Evolutionary conservation across 2,888 invertebrate species (phyloP), one percentile per base, ranked within the genome.

Genomic region (Archaeoteleia sp.): DNA sequence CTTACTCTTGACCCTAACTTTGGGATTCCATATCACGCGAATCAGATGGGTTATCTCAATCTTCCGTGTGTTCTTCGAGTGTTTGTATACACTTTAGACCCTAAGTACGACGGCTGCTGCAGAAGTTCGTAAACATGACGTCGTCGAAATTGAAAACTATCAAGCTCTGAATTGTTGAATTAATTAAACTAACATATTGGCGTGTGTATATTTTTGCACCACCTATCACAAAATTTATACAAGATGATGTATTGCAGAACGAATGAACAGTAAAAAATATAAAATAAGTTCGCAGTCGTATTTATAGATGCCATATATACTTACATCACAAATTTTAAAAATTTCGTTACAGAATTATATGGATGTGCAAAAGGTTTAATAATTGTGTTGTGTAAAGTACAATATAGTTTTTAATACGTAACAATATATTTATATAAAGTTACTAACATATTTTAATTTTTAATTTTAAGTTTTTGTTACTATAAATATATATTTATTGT

Each of bases 91-190:
- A 39, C 51, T 32, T 48, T 40, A 46, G 37, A 45, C 35, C 51
- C 48, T 51, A 61, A 55, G 55, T 61, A 55, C 43, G 29, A 43
- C 37, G 55, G 49, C 40, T 25, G 54, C 45, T 60, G 51, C 53
- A 39, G 48, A 32, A 34, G 37, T 60, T 60, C 40, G 60, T 62
- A 62, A 62, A 67, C 62, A 46, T 10, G 29, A 57, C 57, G 67
- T 62, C 57, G 45, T 62, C 37, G 42, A 39, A 54, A 46, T 43
- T 68, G 58, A 62, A 48, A 62, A 58, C 62, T 43, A 51, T 62
- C 57, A 40, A 20, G 49, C 53, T 29, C 17, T 30, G 53, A 35
- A 57, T 63, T 45, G 49, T 58, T 48, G 30, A 58, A 48, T 68
- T 60, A 45, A 45, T 45, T 60, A 53, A 58, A 53, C 39, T 32